Evolutionary conservation across 2,888 invertebrate species (phyloP).

Genomic region (Seira ritae): DNA sequence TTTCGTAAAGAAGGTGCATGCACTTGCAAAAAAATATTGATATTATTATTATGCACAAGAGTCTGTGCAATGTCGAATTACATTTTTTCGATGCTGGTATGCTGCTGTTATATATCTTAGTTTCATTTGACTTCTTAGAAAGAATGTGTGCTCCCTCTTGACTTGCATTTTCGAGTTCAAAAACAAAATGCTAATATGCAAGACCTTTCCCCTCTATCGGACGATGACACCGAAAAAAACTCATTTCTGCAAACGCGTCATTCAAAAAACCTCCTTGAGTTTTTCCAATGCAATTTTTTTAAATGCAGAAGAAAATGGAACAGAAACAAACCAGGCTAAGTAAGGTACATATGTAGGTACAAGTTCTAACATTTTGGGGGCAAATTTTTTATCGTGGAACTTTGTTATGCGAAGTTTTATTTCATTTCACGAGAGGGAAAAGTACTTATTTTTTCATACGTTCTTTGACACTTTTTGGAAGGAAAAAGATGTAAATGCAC

Average conservation of each 20-base stretch:
- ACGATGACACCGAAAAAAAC: slow-evolving; percentile 23
- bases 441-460: slow-evolving; percentile 25
- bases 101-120: neutral
- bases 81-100: slow-evolving; percentile 2
- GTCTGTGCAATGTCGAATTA: slow-evolving; percentile 50
- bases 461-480: slow-evolving; percentile 9
- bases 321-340: too few relatives aligned
- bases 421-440: too few relatives aligned
- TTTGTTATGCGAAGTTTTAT: too few relatives aligned
- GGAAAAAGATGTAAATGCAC: slow-evolving; percentile 12
- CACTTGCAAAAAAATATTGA: neutral
- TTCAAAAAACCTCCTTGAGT: too few relatives aligned
- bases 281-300: too few relatives aligned
- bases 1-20: neutral
- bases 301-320: too few relatives aligned
- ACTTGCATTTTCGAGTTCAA: slow-evolving; percentile 5
- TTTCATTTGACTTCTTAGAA: slow-evolving; percentile 7
- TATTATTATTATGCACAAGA: neutral
- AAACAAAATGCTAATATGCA: too few relatives aligned
- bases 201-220: slow-evolving; percentile 9
- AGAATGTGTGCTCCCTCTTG: too few relatives aligned
- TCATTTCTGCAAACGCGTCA: neutral
- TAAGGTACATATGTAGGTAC: too few relatives aligned
- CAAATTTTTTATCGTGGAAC: too few relatives aligned
- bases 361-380: too few relatives aligned